A percentile compares a stretch with the other conserved stretches of the same genome.
These are phyloP conservation scores for Cheilosia urbana DNA, from an alignment of 2,888 invertebrate genomes.

Conservation along the genomic window DNA sequence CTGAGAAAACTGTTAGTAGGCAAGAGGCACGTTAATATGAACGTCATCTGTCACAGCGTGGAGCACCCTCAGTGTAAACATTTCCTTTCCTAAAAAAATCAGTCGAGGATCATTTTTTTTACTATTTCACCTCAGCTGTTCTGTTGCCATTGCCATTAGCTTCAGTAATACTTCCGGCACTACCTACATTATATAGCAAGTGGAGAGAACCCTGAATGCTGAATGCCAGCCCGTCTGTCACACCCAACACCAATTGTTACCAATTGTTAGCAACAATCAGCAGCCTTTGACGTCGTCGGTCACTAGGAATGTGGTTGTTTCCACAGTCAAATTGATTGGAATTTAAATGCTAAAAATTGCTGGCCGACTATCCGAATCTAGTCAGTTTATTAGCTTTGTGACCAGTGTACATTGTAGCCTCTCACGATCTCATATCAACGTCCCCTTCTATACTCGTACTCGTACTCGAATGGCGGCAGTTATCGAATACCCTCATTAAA, in stretches of 20 bases:
- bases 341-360: slow-evolving; percentile 49
- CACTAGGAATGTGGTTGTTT: slow-evolving; percentile 22
- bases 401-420: slow-evolving; percentile 44
- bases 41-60: too few relatives aligned
- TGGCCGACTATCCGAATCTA: slow-evolving; percentile 33
- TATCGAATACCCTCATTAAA: slow-evolving; percentile 65
- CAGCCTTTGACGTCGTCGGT: not conserved
- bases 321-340: slow-evolving; percentile 55
- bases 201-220: not conserved
- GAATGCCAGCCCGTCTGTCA: not conserved
- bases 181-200: not conserved
- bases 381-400: slow-evolving; percentile 56
- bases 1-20: too few relatives aligned
- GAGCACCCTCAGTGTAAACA: too few relatives aligned
- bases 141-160: not conserved
- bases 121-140: too few relatives aligned
- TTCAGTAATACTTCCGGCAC: not conserved
- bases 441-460: not conserved
- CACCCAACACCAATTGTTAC: slow-evolving; percentile 1
- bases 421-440: slow-evolving; percentile 64
- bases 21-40: too few relatives aligned
- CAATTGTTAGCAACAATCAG: not conserved
- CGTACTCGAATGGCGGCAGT: slow-evolving; percentile 3
- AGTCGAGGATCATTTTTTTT: too few relatives aligned
- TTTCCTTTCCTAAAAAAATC: too few relatives aligned